These are phyloP conservation scores for Muntiacus reevesi DNA, from an alignment of 2,113 vertebrate species.

Conservation along the genomic window DNA sequence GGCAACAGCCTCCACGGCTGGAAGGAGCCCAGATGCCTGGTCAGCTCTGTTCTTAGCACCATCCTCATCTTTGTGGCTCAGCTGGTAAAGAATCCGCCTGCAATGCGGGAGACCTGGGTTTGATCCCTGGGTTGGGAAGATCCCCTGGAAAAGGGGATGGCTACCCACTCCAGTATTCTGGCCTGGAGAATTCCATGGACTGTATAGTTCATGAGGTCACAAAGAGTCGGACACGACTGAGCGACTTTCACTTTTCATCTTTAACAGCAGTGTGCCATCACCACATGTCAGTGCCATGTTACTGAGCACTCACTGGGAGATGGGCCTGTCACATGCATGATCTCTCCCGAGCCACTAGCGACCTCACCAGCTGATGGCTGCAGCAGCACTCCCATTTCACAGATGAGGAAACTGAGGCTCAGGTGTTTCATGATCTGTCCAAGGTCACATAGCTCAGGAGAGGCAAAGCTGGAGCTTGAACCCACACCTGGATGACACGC, in stretches of 20 bases:
- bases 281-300: rapidly evolving
- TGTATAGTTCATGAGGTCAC: background rate
- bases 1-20: background rate
- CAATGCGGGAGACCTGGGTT: background rate
- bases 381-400: background rate
- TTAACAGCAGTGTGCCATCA: background rate
- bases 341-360: background rate
- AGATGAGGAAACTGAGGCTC: background rate
- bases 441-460: background rate
- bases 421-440: background rate
- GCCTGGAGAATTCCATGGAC: background rate
- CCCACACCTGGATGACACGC: background rate
- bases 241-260: background rate
- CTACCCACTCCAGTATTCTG: background rate
- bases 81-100: background rate
- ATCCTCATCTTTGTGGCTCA: background rate
- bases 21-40: background rate
- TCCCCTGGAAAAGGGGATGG: background rate
- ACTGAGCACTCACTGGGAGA: background rate
- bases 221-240: background rate
- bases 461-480: background rate
- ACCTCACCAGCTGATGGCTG: background rate
- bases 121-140: background rate
- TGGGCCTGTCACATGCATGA: rapidly evolving
- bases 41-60: background rate